Evolutionary conservation across 1,140 invertebrate species (phyloP).

Genomic region (Meteorus sp.): DNA sequence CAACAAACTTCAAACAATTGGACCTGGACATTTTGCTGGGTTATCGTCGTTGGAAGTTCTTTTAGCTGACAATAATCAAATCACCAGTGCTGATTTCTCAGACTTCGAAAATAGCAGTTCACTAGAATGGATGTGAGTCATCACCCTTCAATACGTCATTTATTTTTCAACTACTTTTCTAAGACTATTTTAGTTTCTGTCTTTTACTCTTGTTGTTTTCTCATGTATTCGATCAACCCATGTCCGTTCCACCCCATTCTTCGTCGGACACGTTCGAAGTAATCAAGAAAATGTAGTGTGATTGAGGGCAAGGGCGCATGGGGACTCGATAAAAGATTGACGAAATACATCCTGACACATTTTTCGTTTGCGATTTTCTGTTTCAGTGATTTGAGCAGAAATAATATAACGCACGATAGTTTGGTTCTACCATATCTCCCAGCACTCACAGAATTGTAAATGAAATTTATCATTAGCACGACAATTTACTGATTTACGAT

Average conservation of each 20-base stretch:
- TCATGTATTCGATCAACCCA: too few species aligned
- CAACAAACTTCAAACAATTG: constrained; percentile 54
- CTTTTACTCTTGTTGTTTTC: too few species aligned
- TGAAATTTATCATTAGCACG: too few species aligned
- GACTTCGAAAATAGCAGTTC: constrained; percentile 52
- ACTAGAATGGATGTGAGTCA: constrained; percentile 54
- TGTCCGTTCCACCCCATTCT: too few species aligned
- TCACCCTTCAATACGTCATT: background rate
- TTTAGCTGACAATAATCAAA: constrained; percentile 52
- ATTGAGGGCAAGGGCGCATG: too few species aligned
- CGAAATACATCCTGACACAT: too few species aligned
- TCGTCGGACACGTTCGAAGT: too few species aligned
- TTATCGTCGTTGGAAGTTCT: constrained; percentile 54
- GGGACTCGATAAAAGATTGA: too few species aligned
- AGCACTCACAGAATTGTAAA: constrained; percentile 61
- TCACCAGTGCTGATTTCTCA: constrained; percentile 48
- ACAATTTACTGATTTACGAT: background rate
- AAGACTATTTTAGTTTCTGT: too few species aligned
- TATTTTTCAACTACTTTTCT: background rate
- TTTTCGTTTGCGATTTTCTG: constrained; percentile 9
- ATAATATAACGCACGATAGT: constrained; percentile 52
- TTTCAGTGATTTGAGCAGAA: constrained; percentile 45
- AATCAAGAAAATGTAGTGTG: too few species aligned
- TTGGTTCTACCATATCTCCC: constrained; percentile 56
- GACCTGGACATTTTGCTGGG: constrained; percentile 48